A percentile compares a stretch with the other conserved stretches of the same genome.
phyloP scores from a whole-genome alignment of 2,797 vertebrate genomes.

The Pyrocephalus nanus region DNA sequence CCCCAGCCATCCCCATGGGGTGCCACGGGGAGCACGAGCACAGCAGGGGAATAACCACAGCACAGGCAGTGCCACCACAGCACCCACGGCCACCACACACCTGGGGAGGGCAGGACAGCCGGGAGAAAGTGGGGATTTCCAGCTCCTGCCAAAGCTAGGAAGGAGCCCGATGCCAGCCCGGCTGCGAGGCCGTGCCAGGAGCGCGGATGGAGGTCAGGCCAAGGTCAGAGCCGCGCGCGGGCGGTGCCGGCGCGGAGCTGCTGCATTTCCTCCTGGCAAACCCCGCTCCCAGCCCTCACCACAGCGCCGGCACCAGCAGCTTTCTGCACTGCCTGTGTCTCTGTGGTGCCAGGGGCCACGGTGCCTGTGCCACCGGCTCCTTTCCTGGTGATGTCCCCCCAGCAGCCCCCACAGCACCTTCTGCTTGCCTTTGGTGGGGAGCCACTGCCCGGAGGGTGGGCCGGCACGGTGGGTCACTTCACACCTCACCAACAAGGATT shows the following conservation, averaged over 20 bases:
- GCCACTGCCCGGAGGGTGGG: not conserved
- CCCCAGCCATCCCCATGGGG: not conserved
- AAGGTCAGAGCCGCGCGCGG: not conserved
- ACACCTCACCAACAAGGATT: not conserved
- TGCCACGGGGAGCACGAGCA: not conserved
- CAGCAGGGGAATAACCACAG: fast-evolving
- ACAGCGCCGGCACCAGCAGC: not conserved
- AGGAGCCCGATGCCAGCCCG: not conserved
- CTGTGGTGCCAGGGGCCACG: fast-evolving
- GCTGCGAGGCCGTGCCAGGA: not conserved
- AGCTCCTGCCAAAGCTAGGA: not conserved
- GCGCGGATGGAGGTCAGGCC: not conserved
- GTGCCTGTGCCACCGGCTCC: not conserved
- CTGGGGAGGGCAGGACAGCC: not conserved
- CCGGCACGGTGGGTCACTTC: fast-evolving
- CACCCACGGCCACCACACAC: fast-evolving
- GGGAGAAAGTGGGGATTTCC: not conserved
- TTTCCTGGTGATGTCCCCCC: fast-evolving
- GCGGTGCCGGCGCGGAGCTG: not conserved
- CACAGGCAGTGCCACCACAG: not conserved
- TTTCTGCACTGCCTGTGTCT: not conserved
- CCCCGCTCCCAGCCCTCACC: not conserved
- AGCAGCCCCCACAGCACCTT: not conserved
- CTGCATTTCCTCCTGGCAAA: not conserved
- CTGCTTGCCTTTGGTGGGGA: not conserved